Evolutionary conservation across 2,797 vertebrate genomes (phyloP).

Genomic region (Ctenochaetus hawaiiensis): DNA sequence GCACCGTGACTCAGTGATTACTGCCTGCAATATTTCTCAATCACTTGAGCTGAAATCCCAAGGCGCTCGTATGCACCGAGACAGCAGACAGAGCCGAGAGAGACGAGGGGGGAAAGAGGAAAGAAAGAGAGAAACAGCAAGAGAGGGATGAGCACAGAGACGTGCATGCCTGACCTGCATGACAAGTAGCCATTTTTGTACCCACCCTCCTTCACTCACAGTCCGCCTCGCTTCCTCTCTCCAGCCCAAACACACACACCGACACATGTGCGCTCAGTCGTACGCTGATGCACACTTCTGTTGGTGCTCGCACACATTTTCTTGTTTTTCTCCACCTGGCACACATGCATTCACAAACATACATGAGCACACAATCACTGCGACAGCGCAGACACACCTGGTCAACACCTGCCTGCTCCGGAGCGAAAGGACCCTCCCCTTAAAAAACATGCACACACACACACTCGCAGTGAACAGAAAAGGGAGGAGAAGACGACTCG

Average conservation of each 20-base stretch:
- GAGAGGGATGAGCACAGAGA: constrained; percentile 61
- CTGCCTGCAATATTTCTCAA: constrained; percentile 66
- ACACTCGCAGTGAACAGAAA: constrained; percentile 6
- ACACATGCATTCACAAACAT: constrained; percentile 21
- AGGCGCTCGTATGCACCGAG: constrained; percentile 36
- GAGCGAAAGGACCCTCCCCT: constrained; percentile 21
- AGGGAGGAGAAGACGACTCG: constrained; percentile 1
- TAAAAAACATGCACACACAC: constrained; percentile 6
- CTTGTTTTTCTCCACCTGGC: background rate
- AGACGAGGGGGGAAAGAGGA: constrained; percentile 25
- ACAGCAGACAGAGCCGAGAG: constrained; percentile 41
- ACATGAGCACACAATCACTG: constrained; percentile 29
- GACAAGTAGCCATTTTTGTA: constrained; percentile 82
- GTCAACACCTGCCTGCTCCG: constrained; percentile 63
- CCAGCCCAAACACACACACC: constrained; percentile 43
- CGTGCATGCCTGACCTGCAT: constrained; percentile 78
- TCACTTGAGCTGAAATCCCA: constrained; percentile 66
- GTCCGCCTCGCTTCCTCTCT: constrained; percentile 33
- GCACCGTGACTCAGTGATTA: constrained; percentile 71
- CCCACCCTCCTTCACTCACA: constrained; percentile 61
- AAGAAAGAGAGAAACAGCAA: constrained; percentile 19
- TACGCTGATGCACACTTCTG: background rate
- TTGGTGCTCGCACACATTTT: background rate
- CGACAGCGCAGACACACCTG: constrained; percentile 72
- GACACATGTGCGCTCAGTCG: constrained; percentile 27